Evolutionary conservation across 1,140 invertebrate species (phyloP).

Genomic region (Pogonomyrmex californicus): DNA sequence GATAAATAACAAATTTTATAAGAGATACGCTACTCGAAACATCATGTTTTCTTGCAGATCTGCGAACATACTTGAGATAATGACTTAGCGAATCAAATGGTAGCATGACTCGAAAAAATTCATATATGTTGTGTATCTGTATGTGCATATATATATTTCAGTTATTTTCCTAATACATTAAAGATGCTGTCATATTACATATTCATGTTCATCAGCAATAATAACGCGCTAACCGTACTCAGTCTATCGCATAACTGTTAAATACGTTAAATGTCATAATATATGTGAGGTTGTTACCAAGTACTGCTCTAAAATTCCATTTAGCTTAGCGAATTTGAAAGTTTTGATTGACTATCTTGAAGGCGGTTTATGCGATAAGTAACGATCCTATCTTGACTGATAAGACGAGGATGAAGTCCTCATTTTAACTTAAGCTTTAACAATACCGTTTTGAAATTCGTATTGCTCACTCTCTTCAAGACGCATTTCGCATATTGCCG

Average conservation of each 20-base stretch:
- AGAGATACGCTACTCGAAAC: slow-evolving; percentile 11
- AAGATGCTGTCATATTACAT: not conserved
- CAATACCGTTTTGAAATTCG: not conserved
- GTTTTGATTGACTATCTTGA: slow-evolving; percentile 65
- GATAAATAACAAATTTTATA: slow-evolving; percentile 58
- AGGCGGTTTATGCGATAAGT: slow-evolving; percentile 21
- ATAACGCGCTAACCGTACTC: not conserved
- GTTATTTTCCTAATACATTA: slow-evolving; percentile 3
- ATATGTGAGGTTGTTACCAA: not conserved
- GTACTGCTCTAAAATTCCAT: slow-evolving; percentile 69
- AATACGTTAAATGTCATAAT: slow-evolving; percentile 31
- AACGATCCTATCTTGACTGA: slow-evolving; percentile 25
- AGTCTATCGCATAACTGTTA: not conserved
- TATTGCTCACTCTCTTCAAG: not conserved
- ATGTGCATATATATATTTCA: not conserved
- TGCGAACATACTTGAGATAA: not conserved
- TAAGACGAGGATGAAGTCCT: not conserved
- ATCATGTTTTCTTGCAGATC: slow-evolving; percentile 9
- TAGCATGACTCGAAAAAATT: not conserved
- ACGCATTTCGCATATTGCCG: not conserved
- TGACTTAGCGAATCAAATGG: not conserved
- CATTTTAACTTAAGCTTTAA: slow-evolving; percentile 14
- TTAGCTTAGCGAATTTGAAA: slow-evolving; percentile 64
- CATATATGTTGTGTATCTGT: not conserved
- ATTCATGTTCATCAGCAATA: slow-evolving; percentile 16